Base-by-base conservation (phyloP, 2,113 vertebrate species). In the human region DNA sequence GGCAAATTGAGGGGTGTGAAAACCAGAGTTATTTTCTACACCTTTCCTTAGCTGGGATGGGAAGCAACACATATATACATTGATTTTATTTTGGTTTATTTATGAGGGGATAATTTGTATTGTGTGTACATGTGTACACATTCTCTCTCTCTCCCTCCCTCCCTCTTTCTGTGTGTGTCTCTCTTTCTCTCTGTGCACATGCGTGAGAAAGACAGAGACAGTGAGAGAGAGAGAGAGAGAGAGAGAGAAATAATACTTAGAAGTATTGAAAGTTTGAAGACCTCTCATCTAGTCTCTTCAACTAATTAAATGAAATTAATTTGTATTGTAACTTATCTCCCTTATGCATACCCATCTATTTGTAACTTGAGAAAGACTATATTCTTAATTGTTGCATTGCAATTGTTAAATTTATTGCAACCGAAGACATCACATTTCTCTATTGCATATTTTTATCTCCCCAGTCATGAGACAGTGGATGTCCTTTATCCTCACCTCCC, bases 271-370 rank as follows among this genome's bases (percentile, higher is more conserved):
- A 68, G 64, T 78, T 68, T 68, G 25, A 96, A 94, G 64, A 81
- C 3, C 43, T 83, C 10, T 88, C 17, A 64, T 80, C 80, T 80
- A 59, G 32, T 93, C 48, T 76, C 92, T 73, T 75, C 16, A 50
- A 81, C 13, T 43, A 59, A 84, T 78, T 66, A 93, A 85, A 79
- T 90, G 22, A 90, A 89, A 96, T 80, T 18, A 93, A 70, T 87
- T 83, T 90, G 35, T 70, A 55, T 20, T 79, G 22, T 55, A 87
- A 64, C 73, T 83, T 76, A 72, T 64, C 6, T 95, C 64, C 48
- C 43, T 93, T 83, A 87, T 12, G 89, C 43, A 76, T 13, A 45
- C 20, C 13, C 32, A 10, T 64, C 35, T 85, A 73, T 61, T 32
- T 88, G 73, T 48, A 75, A 90, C 61, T 59, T 43, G 52, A 23